Evolutionary conservation across 1,140 invertebrate genomes (phyloP).

Genomic region (Drosophila biarmipes): DNA sequence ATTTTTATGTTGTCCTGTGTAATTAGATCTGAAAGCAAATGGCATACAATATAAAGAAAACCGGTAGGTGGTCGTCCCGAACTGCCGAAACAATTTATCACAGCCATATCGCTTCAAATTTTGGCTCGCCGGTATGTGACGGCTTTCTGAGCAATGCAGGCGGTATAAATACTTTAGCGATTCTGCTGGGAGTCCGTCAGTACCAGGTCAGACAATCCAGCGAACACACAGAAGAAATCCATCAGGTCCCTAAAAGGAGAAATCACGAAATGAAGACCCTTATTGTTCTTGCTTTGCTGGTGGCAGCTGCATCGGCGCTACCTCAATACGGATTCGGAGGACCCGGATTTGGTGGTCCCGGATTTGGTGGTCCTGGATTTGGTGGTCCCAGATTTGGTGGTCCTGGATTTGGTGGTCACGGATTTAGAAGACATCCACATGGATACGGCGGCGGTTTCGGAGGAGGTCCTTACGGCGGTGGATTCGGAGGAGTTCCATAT

Average conservation of each 20-base stretch:
- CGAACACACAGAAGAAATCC: conserved; percentile 16
- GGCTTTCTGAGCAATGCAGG: conserved; percentile 16
- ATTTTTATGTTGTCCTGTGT: conserved; percentile 28
- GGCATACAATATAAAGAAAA: conserved; percentile 47
- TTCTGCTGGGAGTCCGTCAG: conserved; percentile 45
- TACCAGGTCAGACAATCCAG: conserved; percentile 34
- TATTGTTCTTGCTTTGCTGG: conserved; percentile 54
- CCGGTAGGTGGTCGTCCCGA: conserved; percentile 49
- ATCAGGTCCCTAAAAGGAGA: neutral
- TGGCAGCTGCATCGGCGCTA: conserved; percentile 43
- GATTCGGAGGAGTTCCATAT: conserved; percentile 3
- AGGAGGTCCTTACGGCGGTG: neutral
- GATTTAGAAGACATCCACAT: conserved; percentile 25
- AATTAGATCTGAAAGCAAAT: conserved; percentile 61
- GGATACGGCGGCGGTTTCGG: conserved; percentile 1
- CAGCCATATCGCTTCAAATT: conserved; percentile 10
- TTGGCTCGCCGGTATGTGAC: conserved; percentile 17
- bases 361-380: conserved; percentile 31
- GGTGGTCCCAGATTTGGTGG: conserved; percentile 23
- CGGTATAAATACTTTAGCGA: conserved; percentile 60
- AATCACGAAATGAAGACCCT: conserved; percentile 59
- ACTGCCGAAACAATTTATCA: conserved; percentile 43
- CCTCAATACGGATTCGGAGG: conserved; percentile 52
- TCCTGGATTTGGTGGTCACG: conserved; percentile 5
- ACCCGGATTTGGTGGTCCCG: conserved; percentile 36